Conservation (phyloP, 2,888 invertebrate genomes). For the Alitta virens region DNA sequence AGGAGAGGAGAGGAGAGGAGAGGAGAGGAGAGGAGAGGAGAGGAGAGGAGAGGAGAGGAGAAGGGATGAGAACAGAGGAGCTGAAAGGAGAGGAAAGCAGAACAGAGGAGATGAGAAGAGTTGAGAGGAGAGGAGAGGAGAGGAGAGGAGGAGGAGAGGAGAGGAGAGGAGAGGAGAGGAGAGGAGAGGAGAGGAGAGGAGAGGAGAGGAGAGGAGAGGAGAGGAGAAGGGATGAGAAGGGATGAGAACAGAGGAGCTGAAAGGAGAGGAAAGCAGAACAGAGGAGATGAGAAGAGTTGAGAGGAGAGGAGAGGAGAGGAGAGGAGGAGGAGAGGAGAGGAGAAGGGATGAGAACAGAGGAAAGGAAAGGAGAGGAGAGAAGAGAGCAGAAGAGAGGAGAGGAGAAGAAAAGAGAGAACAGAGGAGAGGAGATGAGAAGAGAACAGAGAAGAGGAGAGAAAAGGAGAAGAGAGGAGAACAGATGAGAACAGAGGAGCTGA, state of each 20-base stretch:
- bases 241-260: neutral
- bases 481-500: neutral
- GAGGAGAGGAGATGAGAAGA: no score
- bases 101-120: neutral
- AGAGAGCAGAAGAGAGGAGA: neutral
- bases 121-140: neutral
- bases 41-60: neutral
- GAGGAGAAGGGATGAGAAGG: neutral
- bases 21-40: neutral
- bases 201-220: neutral
- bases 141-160: neutral
- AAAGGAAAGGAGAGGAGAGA: neutral
- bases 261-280: neutral
- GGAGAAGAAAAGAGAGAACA: neutral
- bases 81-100: no score
- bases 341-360: neutral
- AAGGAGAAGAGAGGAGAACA: neutral
- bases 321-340: neutral
- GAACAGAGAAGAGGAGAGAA: no score
- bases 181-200: neutral
- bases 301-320: neutral
- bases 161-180: neutral
- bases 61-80: neutral
- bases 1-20: neutral
- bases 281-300: neutral